Percentiles rank a stretch among this genome's conserved stretches.
Evolutionary conservation across 1,140 invertebrate species (phyloP).

Genomic region (Drosophila tristis): DNA sequence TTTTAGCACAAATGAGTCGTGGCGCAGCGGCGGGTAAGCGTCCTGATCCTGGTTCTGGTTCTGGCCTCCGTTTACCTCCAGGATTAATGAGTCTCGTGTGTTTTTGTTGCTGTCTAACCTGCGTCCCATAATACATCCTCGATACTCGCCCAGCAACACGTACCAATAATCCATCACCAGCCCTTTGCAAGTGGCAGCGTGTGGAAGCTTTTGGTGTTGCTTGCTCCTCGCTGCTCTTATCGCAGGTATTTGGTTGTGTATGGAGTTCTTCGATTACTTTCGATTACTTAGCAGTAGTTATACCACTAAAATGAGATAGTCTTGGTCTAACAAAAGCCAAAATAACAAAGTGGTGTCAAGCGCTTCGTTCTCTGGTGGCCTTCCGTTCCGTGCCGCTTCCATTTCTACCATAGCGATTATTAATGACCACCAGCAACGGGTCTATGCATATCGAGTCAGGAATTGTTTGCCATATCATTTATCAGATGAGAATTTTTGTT

Average conservation of each 20-base stretch:
- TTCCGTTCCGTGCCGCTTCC: background rate
- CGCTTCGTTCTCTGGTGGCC: background rate
- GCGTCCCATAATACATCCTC: constrained; percentile 50
- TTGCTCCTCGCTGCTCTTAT: constrained; percentile 50
- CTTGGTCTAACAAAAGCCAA: constrained; percentile 16
- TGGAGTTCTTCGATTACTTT: background rate
- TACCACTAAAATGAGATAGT: background rate
- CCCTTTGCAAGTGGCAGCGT: constrained; percentile 52
- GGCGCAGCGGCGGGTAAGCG: constrained; percentile 27
- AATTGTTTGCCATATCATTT: constrained; percentile 75
- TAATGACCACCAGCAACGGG: constrained; percentile 60
- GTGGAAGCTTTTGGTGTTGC: constrained; percentile 24
- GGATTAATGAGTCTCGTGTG: constrained; percentile 78
- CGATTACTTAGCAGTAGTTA: constrained; percentile 10
- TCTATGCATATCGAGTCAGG: constrained; percentile 73
- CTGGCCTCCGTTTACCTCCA: constrained; percentile 54
- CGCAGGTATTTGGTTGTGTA: background rate
- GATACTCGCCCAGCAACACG: constrained; percentile 58
- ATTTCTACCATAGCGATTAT: constrained; percentile 55
- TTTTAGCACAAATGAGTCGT: constrained; percentile 78
- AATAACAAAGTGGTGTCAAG: constrained; percentile 12
- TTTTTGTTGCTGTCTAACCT: constrained; percentile 38
- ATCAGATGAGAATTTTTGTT: constrained; percentile 74
- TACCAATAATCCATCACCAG: constrained; percentile 75
- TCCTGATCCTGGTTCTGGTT: constrained; percentile 31